phyloP scores from a whole-genome alignment of 37 sponge, comb jelly and placozoan species.

The Dysidea cf. avara region DNA sequence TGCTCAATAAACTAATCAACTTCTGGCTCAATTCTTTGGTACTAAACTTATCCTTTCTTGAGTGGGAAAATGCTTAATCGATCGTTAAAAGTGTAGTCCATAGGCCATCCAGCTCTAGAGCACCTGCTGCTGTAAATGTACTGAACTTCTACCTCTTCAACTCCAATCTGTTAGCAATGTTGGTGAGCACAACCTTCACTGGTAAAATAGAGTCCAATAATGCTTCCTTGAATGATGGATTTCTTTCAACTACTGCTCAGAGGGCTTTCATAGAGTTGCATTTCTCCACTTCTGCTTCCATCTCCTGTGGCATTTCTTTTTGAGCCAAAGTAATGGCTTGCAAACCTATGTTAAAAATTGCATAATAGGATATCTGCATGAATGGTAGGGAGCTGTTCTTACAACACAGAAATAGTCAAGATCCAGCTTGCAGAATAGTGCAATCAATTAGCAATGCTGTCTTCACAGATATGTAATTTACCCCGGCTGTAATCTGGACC shows the following conservation, averaged over 20 bases:
- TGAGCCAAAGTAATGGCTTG: no score
- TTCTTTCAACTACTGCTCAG: neutral
- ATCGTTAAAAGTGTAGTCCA: no score
- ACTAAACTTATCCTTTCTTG: neutral
- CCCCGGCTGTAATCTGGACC: conserved; percentile 26
- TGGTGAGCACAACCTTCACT: neutral
- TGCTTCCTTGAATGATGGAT: neutral
- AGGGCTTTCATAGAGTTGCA: conserved; percentile 1
- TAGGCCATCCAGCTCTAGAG: no score
- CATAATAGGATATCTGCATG: conserved; percentile 15
- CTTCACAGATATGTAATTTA: conserved; percentile 25
- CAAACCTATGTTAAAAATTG: no score
- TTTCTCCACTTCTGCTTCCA: neutral
- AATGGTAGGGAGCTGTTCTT: conserved; percentile 26
- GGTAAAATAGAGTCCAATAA: conserved; percentile 4
- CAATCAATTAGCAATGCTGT: conserved; percentile 12
- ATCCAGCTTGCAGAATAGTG: conserved; percentile 7
- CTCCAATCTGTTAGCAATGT: conserved; percentile 8
- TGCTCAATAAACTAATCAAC: neutral
- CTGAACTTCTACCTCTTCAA: no score
- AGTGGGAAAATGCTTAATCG: no score
- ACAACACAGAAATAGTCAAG: conserved; percentile 26
- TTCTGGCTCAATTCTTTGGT: conserved; percentile 2
- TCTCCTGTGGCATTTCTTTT: neutral
- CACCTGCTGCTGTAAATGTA: no score